Evolutionary conservation across 2,888 invertebrate genomes (phyloP), one percentile per base, ranked within the genome.

Genomic region (Bombyx huttoni): DNA sequence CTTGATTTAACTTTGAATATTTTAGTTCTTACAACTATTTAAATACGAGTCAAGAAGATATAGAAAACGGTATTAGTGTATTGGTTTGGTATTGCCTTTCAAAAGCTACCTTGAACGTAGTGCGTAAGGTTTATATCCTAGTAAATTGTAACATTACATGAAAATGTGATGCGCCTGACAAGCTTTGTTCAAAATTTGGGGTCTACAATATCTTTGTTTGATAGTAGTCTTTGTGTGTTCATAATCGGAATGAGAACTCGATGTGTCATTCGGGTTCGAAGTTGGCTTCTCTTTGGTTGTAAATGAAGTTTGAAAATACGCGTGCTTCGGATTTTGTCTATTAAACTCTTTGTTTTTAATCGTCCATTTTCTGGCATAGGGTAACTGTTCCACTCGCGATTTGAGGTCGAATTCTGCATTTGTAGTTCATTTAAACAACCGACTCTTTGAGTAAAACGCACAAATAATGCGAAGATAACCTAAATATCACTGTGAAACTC

Each of bases 141-240:
- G 24, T 10, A 40, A 10, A 40, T 40, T 54, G 66, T 67, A 65
- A 67, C 61, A 52, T 56, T 60, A 66, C 68, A 72, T 68, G 59
- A 58, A 61, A 67, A 65, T 62, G 63, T 68, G 64, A 71, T 69
- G 72, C 61, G 56, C 58, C 54, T 58, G 62, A 53, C 59, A 56
- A 53, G 54, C 52, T 62, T 66, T 64, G 62, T 63, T 56, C 52
- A 34, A 34, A 53, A 52, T 48, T 55, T 40, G 3, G 40, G 8
- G 8, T 34, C 49, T 46, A 33, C 46, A 46, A 46, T 50, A 40
- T 50, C 46, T 50, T 34, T 46, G 50, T 50, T 50, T 8, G 24
- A 46, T 14, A 10, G 34, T 51, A 9, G 52, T 56, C 62, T 57
- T 56, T 53, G 53, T 47, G 47, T 13, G 5, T 45, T 49, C 14